Evolutionary conservation across 2,888 invertebrate species (phyloP).

Genomic region (Leucania comma): DNA sequence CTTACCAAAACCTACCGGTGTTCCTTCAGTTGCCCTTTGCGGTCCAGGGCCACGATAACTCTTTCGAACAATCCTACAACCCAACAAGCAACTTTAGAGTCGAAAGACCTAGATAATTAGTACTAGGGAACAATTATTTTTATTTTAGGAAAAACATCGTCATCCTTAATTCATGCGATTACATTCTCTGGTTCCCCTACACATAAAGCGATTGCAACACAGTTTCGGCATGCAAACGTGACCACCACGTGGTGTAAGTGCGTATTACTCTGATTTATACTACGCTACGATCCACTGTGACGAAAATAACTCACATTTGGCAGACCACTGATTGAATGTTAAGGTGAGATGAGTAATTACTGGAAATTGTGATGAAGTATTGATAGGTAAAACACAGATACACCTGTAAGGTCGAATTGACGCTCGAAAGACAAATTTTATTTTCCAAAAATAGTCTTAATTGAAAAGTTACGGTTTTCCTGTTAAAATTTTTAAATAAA

Average conservation of each 20-base stretch:
- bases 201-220: constrained; percentile 30
- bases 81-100: no score
- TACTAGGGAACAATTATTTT: no score
- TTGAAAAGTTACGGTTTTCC: no score
- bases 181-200: neutral
- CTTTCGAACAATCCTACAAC: no score
- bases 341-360: constrained; percentile 10
- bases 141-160: no score
- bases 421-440: neutral
- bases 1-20: no score
- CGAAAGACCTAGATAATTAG: no score
- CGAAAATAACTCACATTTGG: constrained; percentile 45
- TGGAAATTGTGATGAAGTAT: constrained; percentile 22
- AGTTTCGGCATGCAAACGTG: neutral
- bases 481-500: no score
- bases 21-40: no score
- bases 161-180: no score
- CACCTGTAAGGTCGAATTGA: neutral
- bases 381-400: constrained; percentile 1
- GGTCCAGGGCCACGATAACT: no score
- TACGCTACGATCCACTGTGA: constrained; percentile 8
- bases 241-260: constrained; percentile 27
- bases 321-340: constrained; percentile 17
- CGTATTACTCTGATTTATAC: constrained; percentile 8
- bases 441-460: no score